phyloP scores from a whole-genome alignment of 2,888 invertebrate species.

The Drosophila robusta region DNA sequence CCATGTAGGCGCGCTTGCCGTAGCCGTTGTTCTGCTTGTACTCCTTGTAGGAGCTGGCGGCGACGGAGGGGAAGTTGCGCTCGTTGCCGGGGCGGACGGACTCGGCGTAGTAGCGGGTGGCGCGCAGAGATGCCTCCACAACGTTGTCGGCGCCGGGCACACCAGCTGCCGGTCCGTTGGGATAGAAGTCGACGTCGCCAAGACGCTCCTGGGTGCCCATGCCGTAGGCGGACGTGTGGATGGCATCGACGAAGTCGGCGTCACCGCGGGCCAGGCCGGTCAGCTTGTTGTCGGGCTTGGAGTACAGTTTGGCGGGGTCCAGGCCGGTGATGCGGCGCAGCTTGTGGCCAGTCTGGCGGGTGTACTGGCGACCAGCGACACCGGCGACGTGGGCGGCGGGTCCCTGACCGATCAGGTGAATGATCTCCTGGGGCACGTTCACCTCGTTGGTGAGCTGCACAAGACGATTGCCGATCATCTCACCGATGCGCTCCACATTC shows the following conservation, averaged over 20 bases:
- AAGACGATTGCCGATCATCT: conserved; percentile 75
- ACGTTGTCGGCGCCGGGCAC: conserved; percentile 81
- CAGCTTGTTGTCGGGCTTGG: conserved; percentile 66
- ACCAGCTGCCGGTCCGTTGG: conserved; percentile 76
- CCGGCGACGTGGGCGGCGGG: conserved; percentile 83
- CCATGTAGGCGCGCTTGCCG: conserved; percentile 83
- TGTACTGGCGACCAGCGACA: conserved; percentile 78
- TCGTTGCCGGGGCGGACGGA: conserved; percentile 83
- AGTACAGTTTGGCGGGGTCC: conserved; percentile 78
- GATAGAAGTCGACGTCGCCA: conserved; percentile 84
- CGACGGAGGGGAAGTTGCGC: conserved; percentile 82
- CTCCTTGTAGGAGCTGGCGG: conserved; percentile 79
- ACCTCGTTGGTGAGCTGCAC: conserved; percentile 67
- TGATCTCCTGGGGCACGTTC: conserved; percentile 72
- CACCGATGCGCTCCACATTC: conserved; percentile 73
- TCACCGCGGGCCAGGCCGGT: conserved; percentile 82
- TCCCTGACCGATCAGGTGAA: conserved; percentile 83
- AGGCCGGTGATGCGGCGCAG: conserved; percentile 83
- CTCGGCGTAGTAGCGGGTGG: conserved; percentile 83
- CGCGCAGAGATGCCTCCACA: conserved; percentile 81
- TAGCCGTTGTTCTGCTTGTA: conserved; percentile 80
- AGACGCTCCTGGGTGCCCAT: conserved; percentile 73
- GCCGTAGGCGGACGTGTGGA: conserved; percentile 82
- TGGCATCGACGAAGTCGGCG: conserved; percentile 84
- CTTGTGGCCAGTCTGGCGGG: conserved; percentile 78